phyloP scores from a whole-genome alignment of 2,113 vertebrate species.

The Silurus asotus region DNA sequence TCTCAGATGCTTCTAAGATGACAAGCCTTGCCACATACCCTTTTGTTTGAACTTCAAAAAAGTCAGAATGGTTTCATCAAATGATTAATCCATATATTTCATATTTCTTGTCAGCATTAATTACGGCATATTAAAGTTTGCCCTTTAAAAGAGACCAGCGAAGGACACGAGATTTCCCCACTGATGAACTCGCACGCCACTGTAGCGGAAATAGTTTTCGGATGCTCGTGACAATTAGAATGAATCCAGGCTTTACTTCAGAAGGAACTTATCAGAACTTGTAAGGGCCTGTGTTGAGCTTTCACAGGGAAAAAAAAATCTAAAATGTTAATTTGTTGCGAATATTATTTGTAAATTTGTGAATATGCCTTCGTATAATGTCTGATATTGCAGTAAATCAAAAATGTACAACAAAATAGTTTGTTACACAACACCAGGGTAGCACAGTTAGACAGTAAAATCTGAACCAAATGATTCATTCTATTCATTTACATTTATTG shows the following conservation, averaged over 20 bases:
- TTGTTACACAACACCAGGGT: not conserved
- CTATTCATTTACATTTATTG: too few species aligned
- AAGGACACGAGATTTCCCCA: conserved; percentile 43
- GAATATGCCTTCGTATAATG: not conserved
- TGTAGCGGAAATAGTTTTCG: conserved; percentile 26
- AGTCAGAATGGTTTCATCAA: conserved; percentile 48
- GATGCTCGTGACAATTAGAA: conserved; percentile 30
- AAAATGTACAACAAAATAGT: too few species aligned
- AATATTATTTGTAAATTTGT: not conserved
- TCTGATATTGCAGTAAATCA: not conserved
- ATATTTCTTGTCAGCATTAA: conserved; percentile 55
- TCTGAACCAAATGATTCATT: not conserved
- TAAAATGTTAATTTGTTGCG: not conserved
- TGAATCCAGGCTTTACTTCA: not conserved
- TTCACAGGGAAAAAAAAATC: too few species aligned
- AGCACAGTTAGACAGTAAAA: not conserved
- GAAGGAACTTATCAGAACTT: not conserved
- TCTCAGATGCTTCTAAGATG: not conserved
- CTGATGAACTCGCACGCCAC: conserved; percentile 30
- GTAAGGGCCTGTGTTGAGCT: too few species aligned
- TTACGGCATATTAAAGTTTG: conserved; percentile 55
- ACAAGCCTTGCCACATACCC: conserved; percentile 21
- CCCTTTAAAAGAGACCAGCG: conserved; percentile 52
- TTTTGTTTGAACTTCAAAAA: conserved; percentile 41
- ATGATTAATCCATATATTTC: conserved; percentile 52